Base-by-base conservation (phyloP, 2,797 vertebrate genomes). In the Alosa sapidissima region DNA sequence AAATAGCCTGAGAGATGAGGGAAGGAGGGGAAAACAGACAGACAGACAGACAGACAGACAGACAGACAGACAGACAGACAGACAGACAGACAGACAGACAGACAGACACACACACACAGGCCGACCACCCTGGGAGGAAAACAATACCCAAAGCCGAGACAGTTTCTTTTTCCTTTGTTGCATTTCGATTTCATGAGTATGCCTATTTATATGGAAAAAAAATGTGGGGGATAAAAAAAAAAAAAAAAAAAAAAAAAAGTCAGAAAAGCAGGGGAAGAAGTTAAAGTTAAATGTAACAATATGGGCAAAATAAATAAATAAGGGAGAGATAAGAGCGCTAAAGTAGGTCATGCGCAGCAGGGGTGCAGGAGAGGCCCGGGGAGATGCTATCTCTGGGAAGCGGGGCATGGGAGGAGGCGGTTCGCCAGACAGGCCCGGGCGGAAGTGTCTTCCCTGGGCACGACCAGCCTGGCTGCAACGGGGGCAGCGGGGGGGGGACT, bases 341-440 rank as follows among this genome's bases (percentile, higher is more conserved):
- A 75, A 75, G 68, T 75, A 45, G 68, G 68, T 75, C 68, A 45
- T 75, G 68, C 68, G 33, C 68, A 75, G 68, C 68, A 75, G 68
- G 68, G 36, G 68, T 16, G 33, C 68, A 41, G 33, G 68, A 41
- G 7, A 19, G 68, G 33, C 68, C 55, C 36, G 16, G 68, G 55
- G 68, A 75, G 68, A 75, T 75, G 68, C 68, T 75, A 75, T 75
- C 68, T 36, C 33, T 14, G 16, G 68, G 11, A 45, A 75, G 33
- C 11, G 33, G 24, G 13, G 68, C 36, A 41, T 45, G 68, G 33
- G 45, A 45, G 68, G 33, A 75, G 68, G 24, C 68, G 16, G 68
- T 45, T 19, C 16, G 33, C 9, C 28, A 72, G 33, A 72, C 65
- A 41, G 11, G 0, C 65, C 65, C 13, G 3, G 65, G 28, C 28